These are phyloP conservation scores for Campoplex nolae DNA, from an alignment of 2,888 invertebrate genomes.

Conservation along the genomic window DNA sequence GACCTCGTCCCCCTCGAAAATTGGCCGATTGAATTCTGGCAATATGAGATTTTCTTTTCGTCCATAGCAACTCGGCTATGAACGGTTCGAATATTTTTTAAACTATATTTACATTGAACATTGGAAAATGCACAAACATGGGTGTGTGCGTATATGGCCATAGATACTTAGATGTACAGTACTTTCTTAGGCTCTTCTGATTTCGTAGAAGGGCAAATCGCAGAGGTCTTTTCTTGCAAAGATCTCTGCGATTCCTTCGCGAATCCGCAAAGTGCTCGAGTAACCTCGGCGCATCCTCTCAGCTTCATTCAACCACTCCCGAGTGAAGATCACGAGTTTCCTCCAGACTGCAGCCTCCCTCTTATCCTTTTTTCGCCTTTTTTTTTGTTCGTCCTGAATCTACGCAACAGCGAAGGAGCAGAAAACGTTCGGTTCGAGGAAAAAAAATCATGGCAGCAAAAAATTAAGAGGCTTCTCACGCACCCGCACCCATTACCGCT, in stretches of 20 bases:
- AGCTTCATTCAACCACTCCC: conserved; percentile 18
- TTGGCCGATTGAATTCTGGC: too few species aligned
- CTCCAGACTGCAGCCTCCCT: conserved; percentile 51
- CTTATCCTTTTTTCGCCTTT: not conserved
- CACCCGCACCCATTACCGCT: conserved; percentile 68
- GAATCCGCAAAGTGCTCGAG: conserved; percentile 70
- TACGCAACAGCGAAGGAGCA: conserved; percentile 20
- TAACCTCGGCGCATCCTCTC: conserved; percentile 48
- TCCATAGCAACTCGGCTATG: too few species aligned
- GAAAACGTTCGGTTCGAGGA: conserved; percentile 15
- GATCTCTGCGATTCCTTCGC: conserved; percentile 54
- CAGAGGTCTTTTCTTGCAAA: conserved; percentile 26
- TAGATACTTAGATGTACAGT: conserved; percentile 56
- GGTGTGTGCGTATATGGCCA: not conserved
- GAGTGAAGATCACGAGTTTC: conserved; percentile 32
- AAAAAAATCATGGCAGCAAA: conserved; percentile 59
- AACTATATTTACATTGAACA: too few species aligned
- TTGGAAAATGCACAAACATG: not conserved
- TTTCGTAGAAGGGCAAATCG: conserved; percentile 25
- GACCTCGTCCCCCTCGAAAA: too few species aligned
- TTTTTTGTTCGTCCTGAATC: conserved; percentile 50
- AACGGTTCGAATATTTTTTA: too few species aligned
- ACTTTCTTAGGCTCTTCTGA: conserved; percentile 50
- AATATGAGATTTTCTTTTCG: too few species aligned
- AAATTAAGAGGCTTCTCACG: conserved; percentile 80